Percentiles rank a stretch among this genome's conserved stretches.
These are phyloP conservation scores for Helostoma temminkii DNA, from an alignment of 2,797 vertebrate genomes.

Conservation along the genomic window DNA sequence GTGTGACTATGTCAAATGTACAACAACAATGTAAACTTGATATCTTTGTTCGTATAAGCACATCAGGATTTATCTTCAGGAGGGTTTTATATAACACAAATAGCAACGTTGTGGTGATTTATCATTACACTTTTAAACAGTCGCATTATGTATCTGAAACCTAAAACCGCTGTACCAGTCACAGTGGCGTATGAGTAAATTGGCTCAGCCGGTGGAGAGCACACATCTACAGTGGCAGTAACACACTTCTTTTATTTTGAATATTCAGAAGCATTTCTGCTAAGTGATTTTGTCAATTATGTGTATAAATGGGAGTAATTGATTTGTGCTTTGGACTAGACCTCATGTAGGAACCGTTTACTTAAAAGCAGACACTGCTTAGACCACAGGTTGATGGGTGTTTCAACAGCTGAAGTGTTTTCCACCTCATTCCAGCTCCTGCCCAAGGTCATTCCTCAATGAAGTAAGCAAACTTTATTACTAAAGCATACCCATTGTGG, in stretches of 20 bases:
- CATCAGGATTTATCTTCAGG: slow-evolving; percentile 1
- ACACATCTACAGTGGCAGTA: background rate
- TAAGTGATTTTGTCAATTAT: slow-evolving; percentile 17
- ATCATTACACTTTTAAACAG: slow-evolving; percentile 24
- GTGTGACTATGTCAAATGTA: background rate
- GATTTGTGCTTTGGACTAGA: slow-evolving; percentile 29
- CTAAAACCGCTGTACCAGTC: slow-evolving; percentile 25
- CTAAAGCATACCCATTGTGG: slow-evolving; percentile 35
- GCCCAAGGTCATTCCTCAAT: slow-evolving; percentile 53
- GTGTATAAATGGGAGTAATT: slow-evolving; percentile 15
- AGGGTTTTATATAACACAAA: slow-evolving; percentile 27
- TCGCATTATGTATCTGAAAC: slow-evolving; percentile 25
- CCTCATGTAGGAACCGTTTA: slow-evolving; percentile 63
- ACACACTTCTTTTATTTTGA: background rate
- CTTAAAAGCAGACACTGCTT: slow-evolving; percentile 51
- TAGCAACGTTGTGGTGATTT: slow-evolving; percentile 24
- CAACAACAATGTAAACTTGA: slow-evolving; percentile 8
- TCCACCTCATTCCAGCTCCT: slow-evolving; percentile 48
- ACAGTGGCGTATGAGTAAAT: slow-evolving; percentile 14
- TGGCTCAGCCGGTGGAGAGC: background rate
- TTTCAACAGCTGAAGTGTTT: slow-evolving; percentile 71
- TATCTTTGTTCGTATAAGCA: slow-evolving; percentile 8
- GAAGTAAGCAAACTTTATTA: slow-evolving; percentile 64
- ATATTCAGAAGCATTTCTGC: slow-evolving; percentile 8
- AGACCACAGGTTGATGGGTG: slow-evolving; percentile 53